Conservation (phyloP, 1,140 invertebrate species). For the Octopus sinensis region DNA sequence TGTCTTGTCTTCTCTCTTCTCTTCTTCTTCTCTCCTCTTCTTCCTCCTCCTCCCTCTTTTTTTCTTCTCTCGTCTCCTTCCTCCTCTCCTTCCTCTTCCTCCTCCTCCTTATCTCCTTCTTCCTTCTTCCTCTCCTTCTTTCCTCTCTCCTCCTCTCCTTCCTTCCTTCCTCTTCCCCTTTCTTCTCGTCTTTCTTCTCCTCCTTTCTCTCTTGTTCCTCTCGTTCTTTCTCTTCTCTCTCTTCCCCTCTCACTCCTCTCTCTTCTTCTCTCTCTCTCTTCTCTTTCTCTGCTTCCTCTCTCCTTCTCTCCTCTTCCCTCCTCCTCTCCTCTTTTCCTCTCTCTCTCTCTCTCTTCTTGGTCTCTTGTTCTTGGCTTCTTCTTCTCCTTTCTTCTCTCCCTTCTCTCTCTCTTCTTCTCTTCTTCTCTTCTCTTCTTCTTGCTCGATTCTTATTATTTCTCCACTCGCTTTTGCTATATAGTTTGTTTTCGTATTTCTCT, state of each 20-base stretch:
- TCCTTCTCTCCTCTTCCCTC: not conserved
- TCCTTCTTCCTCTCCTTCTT: not conserved
- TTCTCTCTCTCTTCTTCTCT: not conserved
- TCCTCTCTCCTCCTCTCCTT: not conserved
- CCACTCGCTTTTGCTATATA: not conserved
- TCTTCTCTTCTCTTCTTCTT: not conserved
- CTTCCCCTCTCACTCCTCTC: constrained; percentile 6
- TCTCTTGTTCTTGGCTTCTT: constrained; percentile 7
- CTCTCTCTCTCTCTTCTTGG: not conserved
- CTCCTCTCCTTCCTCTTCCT: not conserved
- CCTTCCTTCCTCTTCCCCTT: constrained; percentile 1
- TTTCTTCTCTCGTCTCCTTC: not conserved
- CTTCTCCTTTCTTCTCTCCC: constrained; percentile 11
- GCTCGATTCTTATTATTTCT: not conserved
- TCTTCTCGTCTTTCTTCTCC: not conserved
- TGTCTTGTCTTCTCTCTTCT: not conserved
- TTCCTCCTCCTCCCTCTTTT: not conserved
- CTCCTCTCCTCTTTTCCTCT: not conserved
- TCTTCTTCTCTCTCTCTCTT: constrained; percentile 11
- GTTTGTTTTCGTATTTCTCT: not conserved
- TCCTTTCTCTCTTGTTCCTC: not conserved
- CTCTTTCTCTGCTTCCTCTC: not conserved
- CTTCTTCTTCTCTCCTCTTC: not conserved
- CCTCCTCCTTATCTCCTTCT: not conserved
- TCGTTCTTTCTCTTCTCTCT: not conserved